Percentiles rank a stretch among this genome's conserved stretches.
Evolutionary conservation across 2,888 invertebrate species (phyloP).

Genomic region (Lasioglossum malachurum): DNA sequence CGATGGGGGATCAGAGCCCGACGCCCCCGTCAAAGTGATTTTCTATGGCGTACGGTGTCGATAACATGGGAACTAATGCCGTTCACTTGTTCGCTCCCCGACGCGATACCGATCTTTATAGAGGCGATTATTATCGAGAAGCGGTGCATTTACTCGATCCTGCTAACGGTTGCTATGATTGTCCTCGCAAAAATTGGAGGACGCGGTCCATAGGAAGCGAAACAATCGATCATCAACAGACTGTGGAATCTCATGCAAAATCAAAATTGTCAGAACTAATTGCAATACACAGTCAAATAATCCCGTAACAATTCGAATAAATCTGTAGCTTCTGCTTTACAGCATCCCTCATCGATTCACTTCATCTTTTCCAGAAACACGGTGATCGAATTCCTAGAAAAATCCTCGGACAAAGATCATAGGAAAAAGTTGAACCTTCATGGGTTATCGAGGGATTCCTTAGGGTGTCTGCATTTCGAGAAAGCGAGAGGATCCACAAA

Average conservation of each 20-base stretch:
- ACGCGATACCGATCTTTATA: conserved; percentile 79
- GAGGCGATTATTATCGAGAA: conserved; percentile 68
- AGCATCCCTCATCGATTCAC: background rate
- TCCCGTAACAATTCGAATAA: background rate
- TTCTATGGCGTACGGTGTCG: conserved; percentile 77
- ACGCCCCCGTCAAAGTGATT: conserved; percentile 80
- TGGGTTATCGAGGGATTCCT: background rate
- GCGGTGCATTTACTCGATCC: conserved; percentile 38
- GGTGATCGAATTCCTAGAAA: background rate
- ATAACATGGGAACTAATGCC: conserved; percentile 82
- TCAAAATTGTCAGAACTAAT: background rate
- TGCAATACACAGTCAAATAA: background rate
- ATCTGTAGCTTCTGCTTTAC: background rate
- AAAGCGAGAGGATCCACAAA: conserved; percentile 5
- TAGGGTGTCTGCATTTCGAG: too few species aligned
- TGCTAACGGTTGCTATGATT: conserved; percentile 36
- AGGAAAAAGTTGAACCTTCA: background rate
- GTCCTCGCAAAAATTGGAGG: conserved; percentile 1
- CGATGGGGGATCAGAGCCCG: conserved; percentile 67
- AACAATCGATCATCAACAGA: background rate
- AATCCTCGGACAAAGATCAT: background rate
- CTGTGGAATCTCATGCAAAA: background rate
- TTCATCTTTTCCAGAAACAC: background rate
- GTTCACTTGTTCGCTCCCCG: conserved; percentile 80
- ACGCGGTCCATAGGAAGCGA: background rate